phyloP scores from a whole-genome alignment of 2,888 invertebrate species.

The Nomada ferruginata region DNA sequence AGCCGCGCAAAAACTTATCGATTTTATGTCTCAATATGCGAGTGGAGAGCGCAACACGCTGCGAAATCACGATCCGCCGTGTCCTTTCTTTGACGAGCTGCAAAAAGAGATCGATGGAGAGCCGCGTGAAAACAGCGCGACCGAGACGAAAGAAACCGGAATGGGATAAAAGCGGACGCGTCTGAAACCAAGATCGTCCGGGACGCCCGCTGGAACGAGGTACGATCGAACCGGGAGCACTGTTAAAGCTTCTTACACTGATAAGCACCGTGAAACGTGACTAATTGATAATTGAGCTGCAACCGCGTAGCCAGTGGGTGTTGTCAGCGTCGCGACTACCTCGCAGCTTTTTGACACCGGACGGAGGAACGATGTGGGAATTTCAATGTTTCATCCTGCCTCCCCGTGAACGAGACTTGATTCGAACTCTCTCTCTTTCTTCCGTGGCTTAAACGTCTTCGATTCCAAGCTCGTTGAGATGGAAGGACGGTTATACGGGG shows the following conservation, averaged over 20 bases:
- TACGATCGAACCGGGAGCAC: constrained; percentile 29
- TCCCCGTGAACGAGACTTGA: constrained; percentile 21
- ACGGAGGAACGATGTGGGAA: neutral
- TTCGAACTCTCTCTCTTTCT: constrained; percentile 7
- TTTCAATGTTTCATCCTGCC: constrained; percentile 27
- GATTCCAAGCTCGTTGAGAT: constrained; percentile 43
- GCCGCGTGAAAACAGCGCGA: constrained; percentile 55
- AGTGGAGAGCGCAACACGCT: constrained; percentile 49
- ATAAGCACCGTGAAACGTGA: constrained; percentile 68
- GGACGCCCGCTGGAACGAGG: constrained; percentile 12
- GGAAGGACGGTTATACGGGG: constrained; percentile 12
- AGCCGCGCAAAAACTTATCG: constrained; percentile 71
- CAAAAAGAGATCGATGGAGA: constrained; percentile 50
- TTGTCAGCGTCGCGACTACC: constrained; percentile 12
- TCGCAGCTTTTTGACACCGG: constrained; percentile 28
- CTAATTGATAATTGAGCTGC: constrained; percentile 74
- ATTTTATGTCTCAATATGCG: constrained; percentile 75
- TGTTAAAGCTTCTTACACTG: constrained; percentile 60
- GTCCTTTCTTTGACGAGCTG: constrained; percentile 34
- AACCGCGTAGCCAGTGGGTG: constrained; percentile 40
- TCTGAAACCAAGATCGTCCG: constrained; percentile 10
- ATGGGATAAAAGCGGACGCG: constrained; percentile 21
- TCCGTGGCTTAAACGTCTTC: neutral
- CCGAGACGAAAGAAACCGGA: constrained; percentile 35
- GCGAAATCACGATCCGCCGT: constrained; percentile 48